Evolutionary conservation across 2,113 vertebrate genomes (phyloP), one percentile per base, ranked within the genome.

Genomic region (Odontophorus gujanensis): DNA sequence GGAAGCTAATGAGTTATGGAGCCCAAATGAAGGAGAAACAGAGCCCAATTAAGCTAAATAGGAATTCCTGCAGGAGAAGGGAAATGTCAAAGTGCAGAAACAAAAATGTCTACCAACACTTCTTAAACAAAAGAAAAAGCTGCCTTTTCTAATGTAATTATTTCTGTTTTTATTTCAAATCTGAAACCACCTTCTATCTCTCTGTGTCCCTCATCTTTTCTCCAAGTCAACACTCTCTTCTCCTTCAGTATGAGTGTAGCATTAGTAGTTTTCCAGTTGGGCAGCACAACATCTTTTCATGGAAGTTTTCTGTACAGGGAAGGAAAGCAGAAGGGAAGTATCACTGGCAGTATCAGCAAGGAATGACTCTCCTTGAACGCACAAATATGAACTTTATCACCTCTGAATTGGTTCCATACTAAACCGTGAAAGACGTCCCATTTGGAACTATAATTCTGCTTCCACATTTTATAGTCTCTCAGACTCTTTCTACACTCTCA

Each of bases 1-100:
- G 90, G 96, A 97, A 96, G 88, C 89, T 96, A 97, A 97, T 96
- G 92, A 95, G 85, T 96, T 93, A 96, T 88, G 73, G 93, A 96
- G 88, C 91, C 79, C 90, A 90, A 96, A 93, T 73, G 84, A 93
- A 93, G 92, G 85, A 91, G 87, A 95, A 86, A 95, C 68, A 87
- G 50, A 82, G 48, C 53, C 91, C 97, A 96, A 97, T 97, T 96
- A 96, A 73, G 81, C 83, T 96, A 94, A 95, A 87, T 74, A 91
- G 86, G 81, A 96, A 96, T 96, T 97, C 90, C 95, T 97, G 67
- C 67, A 93, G 88, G 93, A 97, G 65, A 30, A 90, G 51, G 61
- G 74, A 97, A 95, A 94, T 90, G 75, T 95, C 80, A 93, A 95
- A 89, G 85, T 93, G 42, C 83, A 95, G 79, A 85, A 24, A 95